Conservation (phyloP, 2,113 vertebrate genomes). For the Rhombomys opimus region DNA sequence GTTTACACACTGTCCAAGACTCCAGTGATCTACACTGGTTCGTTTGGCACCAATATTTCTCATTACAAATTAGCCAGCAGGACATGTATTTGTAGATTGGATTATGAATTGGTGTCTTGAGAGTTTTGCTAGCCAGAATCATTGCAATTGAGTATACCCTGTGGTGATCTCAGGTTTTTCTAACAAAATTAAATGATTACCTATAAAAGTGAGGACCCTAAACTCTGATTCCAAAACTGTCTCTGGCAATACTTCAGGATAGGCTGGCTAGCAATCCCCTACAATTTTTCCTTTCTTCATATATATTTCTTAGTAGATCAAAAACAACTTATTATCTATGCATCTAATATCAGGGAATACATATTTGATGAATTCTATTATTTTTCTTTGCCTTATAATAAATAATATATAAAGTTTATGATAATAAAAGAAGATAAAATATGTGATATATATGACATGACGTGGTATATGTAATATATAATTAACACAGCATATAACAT, state of each 20-base stretch:
- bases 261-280: not conserved
- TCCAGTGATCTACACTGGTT: not conserved
- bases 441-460: not conserved
- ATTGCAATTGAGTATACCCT: not conserved
- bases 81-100: not conserved
- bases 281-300: not conserved
- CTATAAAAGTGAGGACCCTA: not conserved
- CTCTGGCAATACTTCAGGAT: not conserved
- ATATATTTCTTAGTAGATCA: not conserved
- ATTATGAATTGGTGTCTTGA: not conserved
- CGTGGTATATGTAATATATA: not conserved
- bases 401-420: not conserved
- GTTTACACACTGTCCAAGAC: constrained; percentile 22
- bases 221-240: not conserved
- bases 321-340: not conserved
- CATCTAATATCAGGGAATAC: not conserved
- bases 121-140: not conserved
- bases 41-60: constrained; percentile 8
- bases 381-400: not conserved
- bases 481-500: not conserved
- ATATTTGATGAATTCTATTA: not conserved
- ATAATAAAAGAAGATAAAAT: not conserved
- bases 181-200: constrained; percentile 52
- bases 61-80: not conserved
- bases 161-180: constrained; percentile 3